These are phyloP conservation scores for Sminthurinus signatus DNA, from an alignment of 1,140 invertebrate genomes.

Conservation along the genomic window DNA sequence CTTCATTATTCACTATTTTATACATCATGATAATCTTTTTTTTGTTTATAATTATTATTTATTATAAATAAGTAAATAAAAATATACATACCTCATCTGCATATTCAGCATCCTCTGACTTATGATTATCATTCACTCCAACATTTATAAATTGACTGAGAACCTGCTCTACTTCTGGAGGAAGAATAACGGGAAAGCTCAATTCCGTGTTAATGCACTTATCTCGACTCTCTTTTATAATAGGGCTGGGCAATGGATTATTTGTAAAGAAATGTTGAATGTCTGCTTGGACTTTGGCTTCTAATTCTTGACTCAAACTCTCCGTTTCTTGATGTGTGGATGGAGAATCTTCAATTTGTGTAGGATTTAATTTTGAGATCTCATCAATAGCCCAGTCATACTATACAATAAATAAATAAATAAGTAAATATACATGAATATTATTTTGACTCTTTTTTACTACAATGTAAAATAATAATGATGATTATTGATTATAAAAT, in stretches of 20 bases:
- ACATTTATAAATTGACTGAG: too few relatives aligned
- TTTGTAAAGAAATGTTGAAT: neutral
- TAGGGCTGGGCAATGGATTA: neutral
- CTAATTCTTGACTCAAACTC: conserved; percentile 2
- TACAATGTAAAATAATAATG: neutral
- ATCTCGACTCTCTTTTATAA: neutral
- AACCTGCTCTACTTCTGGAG: neutral
- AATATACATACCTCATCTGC: too few relatives aligned
- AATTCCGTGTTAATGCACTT: neutral
- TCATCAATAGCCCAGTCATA: conserved; percentile 14
- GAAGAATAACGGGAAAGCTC: neutral
- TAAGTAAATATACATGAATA: too few relatives aligned
- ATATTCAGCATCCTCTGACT: too few relatives aligned
- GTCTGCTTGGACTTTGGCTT: conserved; percentile 13
- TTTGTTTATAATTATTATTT: neutral
- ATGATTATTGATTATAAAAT: neutral
- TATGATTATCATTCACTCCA: too few relatives aligned
- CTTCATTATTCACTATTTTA: too few relatives aligned
- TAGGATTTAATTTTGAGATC: conserved; percentile 17
- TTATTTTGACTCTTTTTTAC: neutral
- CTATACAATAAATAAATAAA: neutral
- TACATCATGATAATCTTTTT: too few relatives aligned
- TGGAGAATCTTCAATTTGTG: conserved; percentile 21
- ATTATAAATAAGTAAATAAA: too few relatives aligned
- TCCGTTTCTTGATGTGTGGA: conserved; percentile 24